phyloP scores from a whole-genome alignment of 1,140 invertebrate genomes.

The Papilio machaon region DNA sequence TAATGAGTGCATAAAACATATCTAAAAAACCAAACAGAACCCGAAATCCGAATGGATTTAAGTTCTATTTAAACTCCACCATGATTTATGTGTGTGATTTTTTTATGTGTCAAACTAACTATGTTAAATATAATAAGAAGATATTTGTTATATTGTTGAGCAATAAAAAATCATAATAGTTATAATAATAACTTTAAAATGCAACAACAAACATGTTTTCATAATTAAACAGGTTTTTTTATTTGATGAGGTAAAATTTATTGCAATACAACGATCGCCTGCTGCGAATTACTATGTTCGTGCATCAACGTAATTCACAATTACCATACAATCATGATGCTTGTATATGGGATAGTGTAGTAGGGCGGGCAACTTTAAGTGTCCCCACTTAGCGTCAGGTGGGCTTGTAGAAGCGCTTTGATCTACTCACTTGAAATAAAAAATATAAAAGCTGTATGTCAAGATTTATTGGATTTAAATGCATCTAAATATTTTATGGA shows the following conservation, averaged over 20 bases:
- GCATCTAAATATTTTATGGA: neutral
- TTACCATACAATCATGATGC: constrained; percentile 13
- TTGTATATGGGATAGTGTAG: constrained; percentile 7
- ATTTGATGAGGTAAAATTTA: neutral
- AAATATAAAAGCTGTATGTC: neutral
- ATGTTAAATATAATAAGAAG: too few species aligned
- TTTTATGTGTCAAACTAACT: too few species aligned
- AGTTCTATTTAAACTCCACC: too few species aligned
- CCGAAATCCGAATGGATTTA: too few species aligned
- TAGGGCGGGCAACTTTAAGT: constrained; percentile 9
- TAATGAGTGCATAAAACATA: too few species aligned
- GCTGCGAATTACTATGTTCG: constrained; percentile 9
- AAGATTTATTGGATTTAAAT: neutral
- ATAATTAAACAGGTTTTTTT: constrained; percentile 1
- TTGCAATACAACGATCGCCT: neutral
- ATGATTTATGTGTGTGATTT: too few species aligned
- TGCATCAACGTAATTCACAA: constrained; percentile 15
- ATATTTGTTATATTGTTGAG: too few species aligned
- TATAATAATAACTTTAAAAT: neutral
- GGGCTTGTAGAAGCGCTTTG: constrained; percentile 9
- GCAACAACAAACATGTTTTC: neutral
- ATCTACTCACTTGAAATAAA: neutral
- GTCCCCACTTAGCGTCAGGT: neutral
- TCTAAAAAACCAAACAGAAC: too few species aligned
- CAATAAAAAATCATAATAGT: too few species aligned